Base-by-base conservation (phyloP, 2,888 invertebrate genomes). In the Steinernema scapterisci region DNA sequence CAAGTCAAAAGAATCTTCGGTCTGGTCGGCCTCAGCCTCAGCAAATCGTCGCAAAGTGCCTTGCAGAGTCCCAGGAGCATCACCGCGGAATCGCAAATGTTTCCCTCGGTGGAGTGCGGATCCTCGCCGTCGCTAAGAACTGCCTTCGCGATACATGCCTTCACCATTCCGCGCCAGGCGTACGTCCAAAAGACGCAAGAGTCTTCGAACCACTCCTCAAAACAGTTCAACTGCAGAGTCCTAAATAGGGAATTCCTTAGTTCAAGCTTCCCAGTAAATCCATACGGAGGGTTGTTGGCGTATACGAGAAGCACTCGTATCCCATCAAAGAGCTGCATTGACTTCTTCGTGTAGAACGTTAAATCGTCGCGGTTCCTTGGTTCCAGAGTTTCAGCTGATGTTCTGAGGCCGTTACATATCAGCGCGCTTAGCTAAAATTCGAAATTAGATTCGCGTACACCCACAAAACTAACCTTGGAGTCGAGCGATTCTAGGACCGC, bases 21-120 rank as follows among this genome's bases (percentile, higher is more conserved):
- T 6, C 74, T 25, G 13, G 81, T 78, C 19, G 79, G 52, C 16
- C 71, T 44, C 19, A 80, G 70, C 1, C 77, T 51, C 7, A 81
- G 19, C 25, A 75, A 76, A 51, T 80, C 80, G 73, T 80, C 81
- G 63, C 81, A 81, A 19, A 82, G 72, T 5, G 81, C 81, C 52
- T 82, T 82, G 70, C 80, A 80, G 71, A 80, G 77, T 5, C 82
- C 80, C 13, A 80, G 48, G 19, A 77, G 75, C 51, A 77, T 80
- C 38, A 80, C 73, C 21, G 81, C 78, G 9, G 75, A 63, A 21
- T 79, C 79, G 46, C 21, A 19, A 23, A 70, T 27, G 25, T 46
- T 43, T n/a, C 63, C 74, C n/a, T 63, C 38, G 21, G 48, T 56
- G 11, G 45, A 44, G 48, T 44, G 45, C 46, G 21, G 25, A 7